These are phyloP conservation scores for Lepus europaeus DNA, from an alignment of 2,113 vertebrate genomes.

Conservation along the genomic window DNA sequence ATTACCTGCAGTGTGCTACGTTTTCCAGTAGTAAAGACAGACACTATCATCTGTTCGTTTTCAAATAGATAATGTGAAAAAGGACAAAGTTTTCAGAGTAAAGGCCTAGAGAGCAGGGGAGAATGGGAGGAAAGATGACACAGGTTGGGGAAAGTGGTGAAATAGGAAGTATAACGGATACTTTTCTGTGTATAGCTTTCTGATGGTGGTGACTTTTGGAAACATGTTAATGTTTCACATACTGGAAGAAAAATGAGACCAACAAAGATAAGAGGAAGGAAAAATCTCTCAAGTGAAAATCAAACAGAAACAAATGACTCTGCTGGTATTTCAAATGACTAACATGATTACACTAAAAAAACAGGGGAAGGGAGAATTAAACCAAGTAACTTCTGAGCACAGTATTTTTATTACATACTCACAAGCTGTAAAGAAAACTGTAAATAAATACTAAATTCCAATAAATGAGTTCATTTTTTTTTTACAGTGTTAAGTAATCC, in stretches of 20 bases:
- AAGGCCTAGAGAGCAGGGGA: neutral
- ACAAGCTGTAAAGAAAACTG: neutral
- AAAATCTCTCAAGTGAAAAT: neutral
- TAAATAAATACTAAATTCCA: neutral
- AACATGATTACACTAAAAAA: neutral
- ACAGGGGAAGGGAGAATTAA: neutral
- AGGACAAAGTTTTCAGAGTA: constrained; percentile 4
- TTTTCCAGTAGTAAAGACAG: neutral
- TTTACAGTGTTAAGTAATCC: neutral
- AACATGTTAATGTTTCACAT: neutral
- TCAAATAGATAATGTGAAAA: neutral
- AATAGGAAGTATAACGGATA: neutral
- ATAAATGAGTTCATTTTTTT: neutral
- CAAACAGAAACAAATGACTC: neutral
- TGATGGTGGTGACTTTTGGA: neutral
- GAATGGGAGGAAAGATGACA: too few species aligned
- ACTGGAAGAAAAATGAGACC: neutral
- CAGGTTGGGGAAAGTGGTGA: neutral
- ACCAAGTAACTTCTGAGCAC: neutral
- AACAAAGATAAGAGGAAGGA: neutral
- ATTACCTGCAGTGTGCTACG: neutral
- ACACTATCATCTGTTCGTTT: neutral
- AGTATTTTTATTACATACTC: neutral
- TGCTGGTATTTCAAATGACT: neutral
- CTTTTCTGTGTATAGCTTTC: neutral